phyloP scores from a whole-genome alignment of 2,888 invertebrate genomes.

The Agonopterix heracliana region DNA sequence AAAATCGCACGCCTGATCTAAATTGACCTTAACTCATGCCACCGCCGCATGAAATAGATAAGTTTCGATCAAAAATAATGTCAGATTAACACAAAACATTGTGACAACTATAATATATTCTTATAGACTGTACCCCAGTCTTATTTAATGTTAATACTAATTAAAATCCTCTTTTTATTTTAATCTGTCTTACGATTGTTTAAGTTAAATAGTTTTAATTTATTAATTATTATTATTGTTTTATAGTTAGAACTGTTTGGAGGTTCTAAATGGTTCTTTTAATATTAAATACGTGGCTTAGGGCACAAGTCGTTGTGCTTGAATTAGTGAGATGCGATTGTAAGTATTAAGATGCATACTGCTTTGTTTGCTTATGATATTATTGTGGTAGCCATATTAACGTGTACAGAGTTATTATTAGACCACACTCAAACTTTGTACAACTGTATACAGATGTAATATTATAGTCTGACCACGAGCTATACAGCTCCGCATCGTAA shows the following conservation, averaged over 20 bases:
- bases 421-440: background rate
- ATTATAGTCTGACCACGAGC: background rate
- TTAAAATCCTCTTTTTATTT: background rate
- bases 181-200: conserved; percentile 6
- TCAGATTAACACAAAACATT: conserved; percentile 11
- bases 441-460: background rate
- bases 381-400: background rate
- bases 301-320: conserved; percentile 35
- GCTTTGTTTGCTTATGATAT: conserved; percentile 19
- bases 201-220: conserved; percentile 23
- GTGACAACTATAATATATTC: conserved; percentile 28
- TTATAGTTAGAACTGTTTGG: conserved; percentile 14
- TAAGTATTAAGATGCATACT: conserved; percentile 37
- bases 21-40: no score
- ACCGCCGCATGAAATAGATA: no score
- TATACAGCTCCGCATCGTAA: background rate
- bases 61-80: no score
- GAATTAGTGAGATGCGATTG: conserved; percentile 35
- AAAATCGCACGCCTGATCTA: no score
- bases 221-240: conserved; percentile 18
- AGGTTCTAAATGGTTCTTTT: conserved; percentile 16
- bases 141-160: conserved; percentile 21
- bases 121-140: conserved; percentile 22
- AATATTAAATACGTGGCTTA: conserved; percentile 16
- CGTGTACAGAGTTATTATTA: background rate